Percentiles rank a stretch among this genome's conserved stretches.
phyloP scores from a whole-genome alignment of 2,797 vertebrate species.

The Spinus olivaceus region DNA sequence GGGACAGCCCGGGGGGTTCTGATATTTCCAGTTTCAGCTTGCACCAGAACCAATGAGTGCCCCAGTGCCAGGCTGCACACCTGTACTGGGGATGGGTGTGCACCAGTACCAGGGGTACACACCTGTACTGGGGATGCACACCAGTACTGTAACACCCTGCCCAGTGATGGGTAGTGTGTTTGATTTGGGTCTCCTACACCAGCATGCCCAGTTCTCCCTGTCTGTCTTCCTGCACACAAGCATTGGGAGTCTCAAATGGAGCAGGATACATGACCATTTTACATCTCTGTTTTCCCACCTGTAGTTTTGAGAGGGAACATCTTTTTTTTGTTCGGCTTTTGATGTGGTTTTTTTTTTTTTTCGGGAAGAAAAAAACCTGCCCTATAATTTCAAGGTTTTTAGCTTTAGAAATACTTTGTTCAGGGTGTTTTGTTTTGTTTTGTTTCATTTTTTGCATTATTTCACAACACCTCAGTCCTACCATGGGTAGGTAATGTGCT shows the following conservation, averaged over 20 bases:
- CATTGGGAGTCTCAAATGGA: not conserved
- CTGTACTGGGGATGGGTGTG: too few relatives aligned
- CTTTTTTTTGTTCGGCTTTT: not conserved
- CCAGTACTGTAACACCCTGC: not conserved
- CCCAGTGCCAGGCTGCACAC: accelerated
- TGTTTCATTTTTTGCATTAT: conserved; percentile 24
- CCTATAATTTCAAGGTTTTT: conserved; percentile 16
- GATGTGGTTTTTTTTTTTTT: not conserved
- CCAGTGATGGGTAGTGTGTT: accelerated
- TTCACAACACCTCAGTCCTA: not conserved
- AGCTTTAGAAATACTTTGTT: not conserved
- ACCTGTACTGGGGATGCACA: not conserved
- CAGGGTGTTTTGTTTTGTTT: conserved; percentile 25
- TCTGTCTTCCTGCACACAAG: not conserved
- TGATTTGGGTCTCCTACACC: not conserved
- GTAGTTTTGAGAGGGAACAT: not conserved
- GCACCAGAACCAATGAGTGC: not conserved
- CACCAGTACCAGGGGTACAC: too few relatives aligned
- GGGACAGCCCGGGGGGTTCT: accelerated
- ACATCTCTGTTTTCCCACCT: not conserved
- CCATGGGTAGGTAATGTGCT: not conserved
- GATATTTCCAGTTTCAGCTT: not conserved
- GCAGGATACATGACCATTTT: not conserved
- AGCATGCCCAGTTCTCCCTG: accelerated
- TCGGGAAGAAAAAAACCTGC: not conserved